Evolutionary conservation across 1,140 invertebrate genomes (phyloP).

Genomic region (Cheumatopsyche charites): DNA sequence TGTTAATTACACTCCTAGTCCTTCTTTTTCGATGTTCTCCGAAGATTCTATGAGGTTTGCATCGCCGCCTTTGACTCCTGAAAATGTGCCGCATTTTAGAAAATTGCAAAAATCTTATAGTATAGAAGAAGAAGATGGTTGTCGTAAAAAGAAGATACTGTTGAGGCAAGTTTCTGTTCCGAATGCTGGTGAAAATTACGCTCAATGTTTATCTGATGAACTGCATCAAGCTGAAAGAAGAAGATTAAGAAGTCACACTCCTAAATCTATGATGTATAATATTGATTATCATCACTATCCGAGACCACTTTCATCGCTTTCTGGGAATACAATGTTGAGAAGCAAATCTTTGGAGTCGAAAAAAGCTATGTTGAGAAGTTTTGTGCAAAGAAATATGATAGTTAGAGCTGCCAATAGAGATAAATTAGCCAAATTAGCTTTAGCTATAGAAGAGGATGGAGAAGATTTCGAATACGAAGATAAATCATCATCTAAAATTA

Average conservation of each 20-base stretch:
- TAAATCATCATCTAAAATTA: conserved; percentile 52
- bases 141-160: conserved; percentile 6
- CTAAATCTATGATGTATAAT: conserved; percentile 38
- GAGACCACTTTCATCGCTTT: conserved; percentile 38
- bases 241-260: conserved; percentile 27
- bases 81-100: neutral
- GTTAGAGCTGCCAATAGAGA: conserved; percentile 53
- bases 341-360: conserved; percentile 35
- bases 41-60: conserved; percentile 30
- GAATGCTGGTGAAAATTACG: conserved; percentile 1
- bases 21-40: conserved; percentile 43
- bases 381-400: conserved; percentile 46
- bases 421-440: conserved; percentile 55
- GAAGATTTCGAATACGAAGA: conserved; percentile 49
- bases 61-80: conserved; percentile 27
- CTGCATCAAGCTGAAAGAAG: conserved; percentile 39
- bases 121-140: conserved; percentile 36
- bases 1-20: conserved; percentile 37
- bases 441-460: conserved; percentile 58
- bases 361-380: conserved; percentile 39
- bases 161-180: conserved; percentile 34
- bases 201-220: conserved; percentile 42
- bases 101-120: conserved; percentile 35
- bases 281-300: conserved; percentile 42
- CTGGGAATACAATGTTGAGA: conserved; percentile 8